Base-by-base conservation (phyloP, 2,888 invertebrate genomes). In the Cephalotes varians region DNA sequence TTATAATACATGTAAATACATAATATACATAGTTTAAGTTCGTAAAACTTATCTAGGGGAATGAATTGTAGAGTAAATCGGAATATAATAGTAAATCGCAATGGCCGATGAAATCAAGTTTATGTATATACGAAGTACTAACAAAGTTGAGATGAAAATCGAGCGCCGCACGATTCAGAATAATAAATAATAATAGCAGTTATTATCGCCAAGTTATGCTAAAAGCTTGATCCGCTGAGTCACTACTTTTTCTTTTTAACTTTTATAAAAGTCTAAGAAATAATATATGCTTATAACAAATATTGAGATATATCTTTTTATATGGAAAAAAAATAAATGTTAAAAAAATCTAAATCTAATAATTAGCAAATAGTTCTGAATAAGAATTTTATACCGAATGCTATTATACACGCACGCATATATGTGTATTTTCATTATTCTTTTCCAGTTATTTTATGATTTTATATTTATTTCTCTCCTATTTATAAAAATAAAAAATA, bases 1-100 rank as follows among this genome's bases (percentile, higher is more conserved):
- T 49, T 74, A 74, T 74, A 64, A 74, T 74, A 74, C 64, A 74
- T 74, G 34, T 74, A 64, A 64, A 74, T 74, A 64, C 64, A 74
- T 28, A 74, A 64, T 74, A 37, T 74, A 74, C 74, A 74, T 74
- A 74, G 49, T 47, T 74, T 4, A 64, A 64, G 15, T 44, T 64
- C 37, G n/a, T 64, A 18, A 62, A 64, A 64, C 34, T 64, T 51
- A 25, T 74, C 47, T 74, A 64, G 25, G 49, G 49, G 64, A 74
- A 74, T 74, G 74, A 74, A 74, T 49, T 18, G 51, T 74, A 74
- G 21, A 28, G n/a, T 34, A 34, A 73, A 73, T 15, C 44, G 60
- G 60, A 73, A 74, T 37, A 37, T 64, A 54, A 73, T 56, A 47
- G 34, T 74, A 74, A 51, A 74, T 64, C 18, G 37, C 12, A 76